phyloP scores from a whole-genome alignment of 2,797 vertebrate genomes.

The Poecilia wingei region DNA sequence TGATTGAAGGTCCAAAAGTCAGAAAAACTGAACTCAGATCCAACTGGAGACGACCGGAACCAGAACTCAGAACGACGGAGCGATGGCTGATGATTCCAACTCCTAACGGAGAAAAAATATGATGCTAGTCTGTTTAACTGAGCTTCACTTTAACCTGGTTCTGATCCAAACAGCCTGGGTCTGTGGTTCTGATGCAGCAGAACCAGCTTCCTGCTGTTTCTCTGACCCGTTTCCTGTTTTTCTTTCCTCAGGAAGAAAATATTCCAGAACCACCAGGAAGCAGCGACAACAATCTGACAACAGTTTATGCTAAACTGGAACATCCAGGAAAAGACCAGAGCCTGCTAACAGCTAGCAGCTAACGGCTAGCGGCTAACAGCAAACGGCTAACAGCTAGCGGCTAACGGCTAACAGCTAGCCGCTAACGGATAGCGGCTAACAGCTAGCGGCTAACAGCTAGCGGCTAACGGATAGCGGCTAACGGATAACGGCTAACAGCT shows the following conservation, averaged over 20 bases:
- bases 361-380: not conserved
- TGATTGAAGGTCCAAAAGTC: not conserved
- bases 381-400: accelerated
- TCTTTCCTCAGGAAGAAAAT: not conserved
- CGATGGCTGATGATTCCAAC: not conserved
- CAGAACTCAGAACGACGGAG: not conserved
- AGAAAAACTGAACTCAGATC: not conserved
- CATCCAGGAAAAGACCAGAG: not conserved
- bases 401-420: not conserved
- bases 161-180: not conserved
- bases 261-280: conserved; percentile 3
- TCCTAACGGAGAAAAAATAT: not conserved
- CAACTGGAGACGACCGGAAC: not conserved
- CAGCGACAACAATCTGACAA: not conserved
- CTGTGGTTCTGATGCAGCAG: not conserved
- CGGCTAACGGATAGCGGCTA: no score
- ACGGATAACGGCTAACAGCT: not conserved
- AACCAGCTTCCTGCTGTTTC: not conserved
- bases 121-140: not conserved
- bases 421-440: not conserved
- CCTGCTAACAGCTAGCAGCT: not conserved
- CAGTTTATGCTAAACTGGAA: not conserved
- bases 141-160: not conserved
- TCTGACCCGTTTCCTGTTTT: not conserved
- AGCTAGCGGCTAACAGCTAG: no score